Evolutionary conservation across 2,888 invertebrate genomes (phyloP).

Genomic region (Eupithecia exiguata): DNA sequence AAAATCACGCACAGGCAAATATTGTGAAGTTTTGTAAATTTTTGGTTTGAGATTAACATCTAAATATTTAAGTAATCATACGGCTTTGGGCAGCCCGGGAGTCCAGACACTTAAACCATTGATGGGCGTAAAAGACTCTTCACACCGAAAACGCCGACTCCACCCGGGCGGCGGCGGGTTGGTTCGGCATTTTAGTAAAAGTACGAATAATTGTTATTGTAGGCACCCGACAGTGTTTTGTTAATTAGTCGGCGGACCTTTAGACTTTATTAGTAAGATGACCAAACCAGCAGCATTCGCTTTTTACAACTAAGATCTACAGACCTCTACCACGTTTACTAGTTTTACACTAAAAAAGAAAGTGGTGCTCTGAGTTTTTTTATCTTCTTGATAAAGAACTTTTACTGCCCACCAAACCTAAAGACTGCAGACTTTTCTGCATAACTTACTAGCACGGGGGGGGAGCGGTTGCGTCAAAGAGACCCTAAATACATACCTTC

Average conservation of each 20-base stretch:
- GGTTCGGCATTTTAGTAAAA: neutral
- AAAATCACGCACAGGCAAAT: slow-evolving; percentile 22
- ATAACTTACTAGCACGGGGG: neutral
- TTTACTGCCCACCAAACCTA: neutral
- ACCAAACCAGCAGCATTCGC: neutral
- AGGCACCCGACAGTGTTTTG: too few species aligned
- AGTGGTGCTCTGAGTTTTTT: neutral
- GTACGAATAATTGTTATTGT: too few species aligned
- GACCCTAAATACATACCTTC: slow-evolving; percentile 59
- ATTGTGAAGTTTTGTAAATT: neutral
- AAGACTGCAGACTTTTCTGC: neutral
- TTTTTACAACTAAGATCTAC: neutral
- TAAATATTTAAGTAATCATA: neutral
- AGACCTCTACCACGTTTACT: neutral
- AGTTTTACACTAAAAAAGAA: neutral
- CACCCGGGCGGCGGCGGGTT: neutral
- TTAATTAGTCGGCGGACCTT: neutral
- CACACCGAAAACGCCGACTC: neutral
- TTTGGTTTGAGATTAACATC: neutral
- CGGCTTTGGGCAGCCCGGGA: neutral
- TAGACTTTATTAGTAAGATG: neutral
- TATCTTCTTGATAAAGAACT: neutral
- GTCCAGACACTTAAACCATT: neutral
- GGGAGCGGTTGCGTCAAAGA: neutral
- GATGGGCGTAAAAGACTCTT: neutral